Conservation (phyloP, 2,797 vertebrate genomes). For the Poecilia gillii region DNA sequence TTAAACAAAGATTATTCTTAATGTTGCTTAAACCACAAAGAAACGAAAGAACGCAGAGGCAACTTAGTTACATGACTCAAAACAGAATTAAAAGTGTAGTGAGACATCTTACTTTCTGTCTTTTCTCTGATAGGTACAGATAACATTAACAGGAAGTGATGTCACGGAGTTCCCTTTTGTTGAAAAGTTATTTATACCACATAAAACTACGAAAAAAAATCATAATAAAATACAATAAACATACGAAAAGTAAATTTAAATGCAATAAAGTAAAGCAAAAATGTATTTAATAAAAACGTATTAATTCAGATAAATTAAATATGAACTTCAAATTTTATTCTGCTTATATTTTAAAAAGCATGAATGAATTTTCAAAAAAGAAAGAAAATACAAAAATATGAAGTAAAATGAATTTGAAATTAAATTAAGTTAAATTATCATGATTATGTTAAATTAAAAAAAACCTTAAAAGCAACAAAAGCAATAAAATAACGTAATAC, state of each 20-base stretch:
- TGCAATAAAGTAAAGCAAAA: not conserved
- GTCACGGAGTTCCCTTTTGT: conserved; percentile 61
- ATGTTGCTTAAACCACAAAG: fast-evolving
- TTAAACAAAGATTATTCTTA: too few relatives aligned
- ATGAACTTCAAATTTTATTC: too few relatives aligned
- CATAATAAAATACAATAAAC: not conserved
- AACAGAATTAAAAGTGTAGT: conserved; percentile 28
- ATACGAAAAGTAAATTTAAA: not conserved
- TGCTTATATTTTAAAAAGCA: not conserved
- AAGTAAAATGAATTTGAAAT: not conserved
- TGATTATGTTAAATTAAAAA: not conserved
- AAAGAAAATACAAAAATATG: not conserved
- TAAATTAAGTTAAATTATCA: not conserved
- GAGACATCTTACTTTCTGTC: not conserved
- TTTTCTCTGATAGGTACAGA: not conserved
- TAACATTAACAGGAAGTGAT: conserved; percentile 47
- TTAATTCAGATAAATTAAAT: not conserved
- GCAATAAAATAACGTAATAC: not conserved
- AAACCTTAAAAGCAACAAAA: not conserved
- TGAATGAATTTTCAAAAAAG: not conserved
- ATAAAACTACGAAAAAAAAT: not conserved
- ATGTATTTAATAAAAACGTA: not conserved
- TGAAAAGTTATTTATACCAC: not conserved
- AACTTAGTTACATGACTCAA: not conserved
- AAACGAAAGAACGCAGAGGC: not conserved